Percentiles rank a stretch among this genome's conserved stretches.
These are phyloP conservation scores for Ametastegia equiseti DNA, from an alignment of 2,888 invertebrate genomes.

Conservation along the genomic window DNA sequence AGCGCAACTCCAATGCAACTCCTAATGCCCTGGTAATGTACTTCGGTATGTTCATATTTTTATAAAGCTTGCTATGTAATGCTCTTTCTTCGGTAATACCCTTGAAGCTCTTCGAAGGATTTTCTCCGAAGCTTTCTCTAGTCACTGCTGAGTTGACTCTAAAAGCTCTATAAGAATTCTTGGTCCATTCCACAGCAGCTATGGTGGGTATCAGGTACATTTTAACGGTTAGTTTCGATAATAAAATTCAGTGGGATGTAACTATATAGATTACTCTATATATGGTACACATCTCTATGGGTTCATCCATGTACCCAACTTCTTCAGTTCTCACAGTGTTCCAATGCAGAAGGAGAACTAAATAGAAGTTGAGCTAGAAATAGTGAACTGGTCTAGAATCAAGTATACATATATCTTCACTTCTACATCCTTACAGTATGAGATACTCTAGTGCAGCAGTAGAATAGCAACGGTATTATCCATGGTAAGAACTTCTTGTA, in stretches of 20 bases:
- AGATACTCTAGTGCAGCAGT: background rate
- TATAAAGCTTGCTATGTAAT: no score
- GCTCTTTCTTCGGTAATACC: no score
- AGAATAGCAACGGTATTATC: constrained; percentile 3
- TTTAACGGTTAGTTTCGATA: constrained; percentile 8
- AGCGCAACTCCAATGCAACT: no score
- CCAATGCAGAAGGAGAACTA: background rate
- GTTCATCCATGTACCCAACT: background rate
- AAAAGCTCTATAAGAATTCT: background rate
- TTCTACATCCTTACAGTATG: background rate
- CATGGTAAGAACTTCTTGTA: background rate
- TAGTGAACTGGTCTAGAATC: background rate
- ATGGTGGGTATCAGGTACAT: background rate
- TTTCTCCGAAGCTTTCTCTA: background rate
- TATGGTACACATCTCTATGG: background rate
- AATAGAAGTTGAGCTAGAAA: background rate
- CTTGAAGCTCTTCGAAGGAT: background rate
- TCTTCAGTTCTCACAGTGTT: background rate
- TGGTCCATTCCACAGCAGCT: background rate
- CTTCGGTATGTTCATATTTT: no score
- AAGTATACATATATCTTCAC: no score
- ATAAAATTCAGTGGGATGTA: constrained; percentile 9
- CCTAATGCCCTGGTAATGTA: no score
- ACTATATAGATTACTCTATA: background rate
- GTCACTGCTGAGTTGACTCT: no score